phyloP scores from a whole-genome alignment of 2,888 invertebrate species.

The Zhuqinia jingwanae region DNA sequence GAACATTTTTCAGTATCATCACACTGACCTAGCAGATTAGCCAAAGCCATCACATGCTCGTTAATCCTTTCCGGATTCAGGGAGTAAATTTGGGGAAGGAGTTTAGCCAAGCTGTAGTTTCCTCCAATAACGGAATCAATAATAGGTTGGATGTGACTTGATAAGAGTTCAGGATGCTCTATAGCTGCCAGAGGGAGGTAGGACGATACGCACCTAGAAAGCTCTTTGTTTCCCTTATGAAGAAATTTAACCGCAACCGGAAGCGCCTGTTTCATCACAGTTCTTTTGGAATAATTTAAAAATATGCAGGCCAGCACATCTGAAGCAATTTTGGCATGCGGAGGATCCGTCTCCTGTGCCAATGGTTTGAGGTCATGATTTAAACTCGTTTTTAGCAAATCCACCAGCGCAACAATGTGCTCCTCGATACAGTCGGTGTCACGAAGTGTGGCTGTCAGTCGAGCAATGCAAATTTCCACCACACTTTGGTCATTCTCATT shows the following conservation, averaged over 20 bases:
- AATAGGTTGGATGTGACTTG: slow-evolving; percentile 93
- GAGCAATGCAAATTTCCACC: slow-evolving; percentile 95
- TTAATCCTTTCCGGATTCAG: slow-evolving; percentile 93
- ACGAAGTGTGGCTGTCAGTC: slow-evolving; percentile 85
- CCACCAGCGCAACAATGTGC: slow-evolving; percentile 91
- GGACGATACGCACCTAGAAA: slow-evolving; percentile 94
- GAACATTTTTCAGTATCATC: slow-evolving; percentile 93
- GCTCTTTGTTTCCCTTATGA: slow-evolving; percentile 93
- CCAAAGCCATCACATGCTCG: slow-evolving; percentile 91
- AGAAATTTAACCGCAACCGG: slow-evolving; percentile 96
- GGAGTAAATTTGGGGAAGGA: slow-evolving; percentile 94
- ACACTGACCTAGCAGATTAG: slow-evolving; percentile 90
- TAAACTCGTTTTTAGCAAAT: slow-evolving; percentile 92
- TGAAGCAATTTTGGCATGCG: slow-evolving; percentile 97
- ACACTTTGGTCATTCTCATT: slow-evolving; percentile 96
- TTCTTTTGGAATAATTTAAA: slow-evolving; percentile 87
- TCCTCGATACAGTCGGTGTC: slow-evolving; percentile 94
- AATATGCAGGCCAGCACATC: slow-evolving; percentile 97
- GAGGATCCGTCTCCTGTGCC: slow-evolving; percentile 91
- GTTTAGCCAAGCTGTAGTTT: slow-evolving; percentile 92
- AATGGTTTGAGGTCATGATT: slow-evolving; percentile 93
- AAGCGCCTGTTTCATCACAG: slow-evolving; percentile 91
- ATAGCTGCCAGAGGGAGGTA: slow-evolving; percentile 96
- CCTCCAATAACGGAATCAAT: slow-evolving; percentile 95
- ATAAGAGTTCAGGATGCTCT: slow-evolving; percentile 92